Percentiles rank a stretch among this genome's conserved stretches.
Evolutionary conservation across 2,113 vertebrate genomes (phyloP).

Genomic region (Alethe diademata): DNA sequence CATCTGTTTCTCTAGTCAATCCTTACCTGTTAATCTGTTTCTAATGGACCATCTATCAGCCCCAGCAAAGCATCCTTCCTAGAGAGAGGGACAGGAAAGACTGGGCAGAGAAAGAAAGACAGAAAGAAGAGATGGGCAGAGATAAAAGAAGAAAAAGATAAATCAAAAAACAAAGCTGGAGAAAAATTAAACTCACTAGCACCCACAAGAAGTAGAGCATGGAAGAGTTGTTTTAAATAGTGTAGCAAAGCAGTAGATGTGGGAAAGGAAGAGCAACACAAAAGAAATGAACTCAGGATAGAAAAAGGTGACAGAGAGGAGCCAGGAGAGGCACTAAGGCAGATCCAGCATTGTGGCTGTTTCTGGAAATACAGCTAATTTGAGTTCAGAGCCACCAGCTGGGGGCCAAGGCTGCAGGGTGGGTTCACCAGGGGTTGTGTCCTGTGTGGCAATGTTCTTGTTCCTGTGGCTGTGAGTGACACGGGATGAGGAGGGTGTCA

Average conservation of each 20-base stretch:
- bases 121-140: neutral
- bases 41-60: slow-evolving; percentile 70
- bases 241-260: neutral
- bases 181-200: neutral
- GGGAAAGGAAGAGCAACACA: neutral
- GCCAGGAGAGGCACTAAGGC: neutral
- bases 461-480: neutral
- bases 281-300: neutral
- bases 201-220: neutral
- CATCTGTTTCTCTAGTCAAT: slow-evolving; percentile 60
- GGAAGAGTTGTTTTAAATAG: neutral
- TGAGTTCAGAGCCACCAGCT: neutral
- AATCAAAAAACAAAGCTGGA: neutral
- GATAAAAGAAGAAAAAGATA: neutral
- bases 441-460: neutral
- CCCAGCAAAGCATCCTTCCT: slow-evolving; percentile 12
- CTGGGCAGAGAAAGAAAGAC: neutral
- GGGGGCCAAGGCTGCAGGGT: neutral
- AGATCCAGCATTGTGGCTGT: neutral
- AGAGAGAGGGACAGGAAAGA: neutral
- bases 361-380: neutral
- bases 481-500: neutral
- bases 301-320: neutral
- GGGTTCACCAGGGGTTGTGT: too few relatives aligned
- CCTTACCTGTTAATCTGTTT: slow-evolving; percentile 67